Percentiles rank a stretch among this genome's conserved stretches.
Conservation (phyloP, 2,888 invertebrate species). For the Cephonodes hylas region DNA sequence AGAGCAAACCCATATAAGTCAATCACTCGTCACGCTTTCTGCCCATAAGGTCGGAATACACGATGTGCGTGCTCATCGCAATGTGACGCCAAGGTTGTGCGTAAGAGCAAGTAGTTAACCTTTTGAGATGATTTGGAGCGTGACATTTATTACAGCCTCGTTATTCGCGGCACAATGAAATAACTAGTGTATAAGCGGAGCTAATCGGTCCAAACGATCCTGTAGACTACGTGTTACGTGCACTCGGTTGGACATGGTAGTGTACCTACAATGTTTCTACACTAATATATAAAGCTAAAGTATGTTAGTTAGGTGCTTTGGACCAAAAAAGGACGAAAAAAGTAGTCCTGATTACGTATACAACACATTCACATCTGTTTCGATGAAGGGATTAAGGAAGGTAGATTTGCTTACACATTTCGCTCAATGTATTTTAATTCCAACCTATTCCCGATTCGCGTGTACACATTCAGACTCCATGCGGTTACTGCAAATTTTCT, state of each 20-base stretch:
- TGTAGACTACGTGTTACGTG: background rate
- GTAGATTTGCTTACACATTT: no score
- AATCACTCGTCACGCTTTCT: background rate
- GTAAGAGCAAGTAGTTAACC: conserved; percentile 12
- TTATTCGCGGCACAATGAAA: background rate
- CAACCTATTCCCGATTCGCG: no score
- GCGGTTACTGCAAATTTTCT: no score
- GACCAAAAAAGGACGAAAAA: no score
- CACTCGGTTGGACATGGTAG: background rate
- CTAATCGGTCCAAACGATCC: background rate
- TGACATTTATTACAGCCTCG: conserved; percentile 13
- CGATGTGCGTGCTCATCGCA: background rate
- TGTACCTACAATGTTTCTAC: no score
- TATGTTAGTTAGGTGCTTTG: no score
- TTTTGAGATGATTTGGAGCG: conserved; percentile 12
- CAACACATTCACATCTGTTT: no score
- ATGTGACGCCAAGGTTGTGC: conserved; percentile 1
- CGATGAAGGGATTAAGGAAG: no score
- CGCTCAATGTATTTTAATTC: no score
- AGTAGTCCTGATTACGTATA: no score
- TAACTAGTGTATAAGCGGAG: background rate
- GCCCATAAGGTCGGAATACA: background rate
- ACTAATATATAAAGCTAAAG: no score
- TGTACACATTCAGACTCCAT: no score
- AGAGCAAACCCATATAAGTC: background rate